Base-by-base conservation (phyloP, 2,888 invertebrate species). In the Eupithecia abbreviata region DNA sequence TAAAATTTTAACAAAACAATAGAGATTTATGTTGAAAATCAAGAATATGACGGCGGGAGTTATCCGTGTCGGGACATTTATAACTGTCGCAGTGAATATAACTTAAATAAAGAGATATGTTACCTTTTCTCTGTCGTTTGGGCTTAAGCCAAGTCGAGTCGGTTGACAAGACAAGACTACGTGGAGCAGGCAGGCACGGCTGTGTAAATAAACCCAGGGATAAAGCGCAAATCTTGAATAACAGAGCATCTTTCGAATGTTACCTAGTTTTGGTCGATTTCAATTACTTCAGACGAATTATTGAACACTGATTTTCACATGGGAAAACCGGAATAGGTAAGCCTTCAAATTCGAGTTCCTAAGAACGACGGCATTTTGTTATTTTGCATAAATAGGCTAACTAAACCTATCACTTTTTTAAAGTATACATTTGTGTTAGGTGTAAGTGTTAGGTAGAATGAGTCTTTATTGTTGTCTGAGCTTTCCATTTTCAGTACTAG, bases 51-150 rank as follows among this genome's bases (percentile, higher is more conserved):
- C 72, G 67, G 81, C 83, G 81, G 73, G 72, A 45, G 73, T 78
- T 77, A 58, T 49, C 66, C 58, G 67, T 55, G 82, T 80, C 77
- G 82, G 80, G 78, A 83, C 87, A 90, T 91, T 90, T 89, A 87
- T 91, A 88, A 87, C 86, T 90, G 90, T 89, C 90, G 84, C 84
- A 83, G 88, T 85, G 88, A 90, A 90, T 90, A 89, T 89, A 87
- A 90, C 85, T 88, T 88, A 89, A 91, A 91, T 90, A 91, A 89
- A 90, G 86, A 89, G 87, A 90, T 90, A 90, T 89, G 88, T 89
- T 90, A 91, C 91, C 90, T 91, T 89, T 88, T 86, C 87, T 85
- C 82, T 86, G 90, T 87, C 86, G 90, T 90, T 93, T 93, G 92
- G 92, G 90, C 88, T 90, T 85, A 88, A 88, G 92, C 92, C 92